Base-by-base conservation (phyloP, 1,140 invertebrate genomes). In the Saccostrea glomerata region DNA sequence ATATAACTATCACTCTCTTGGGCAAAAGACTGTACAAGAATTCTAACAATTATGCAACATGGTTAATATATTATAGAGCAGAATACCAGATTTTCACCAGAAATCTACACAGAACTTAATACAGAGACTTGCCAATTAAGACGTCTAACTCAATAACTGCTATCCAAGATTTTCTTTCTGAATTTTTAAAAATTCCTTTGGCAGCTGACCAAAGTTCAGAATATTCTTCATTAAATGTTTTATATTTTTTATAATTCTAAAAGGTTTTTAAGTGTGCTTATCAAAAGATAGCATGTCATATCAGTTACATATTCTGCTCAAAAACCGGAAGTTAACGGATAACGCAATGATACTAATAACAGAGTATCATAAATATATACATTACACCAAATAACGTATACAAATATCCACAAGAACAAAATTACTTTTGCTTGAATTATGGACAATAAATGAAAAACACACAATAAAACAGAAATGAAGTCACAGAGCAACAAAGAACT, bases 381-480 rank as follows among this genome's bases (percentile, higher is more conserved):
- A 63, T 20, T 63, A 63, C 58, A 17, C 58, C 58, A 15, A 20
- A 17, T 20, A n/a, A n/a, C 17, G n/a, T 63, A n/a, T 63, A 17
- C 58, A 17, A 6, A 20, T 20, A 20, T n/a, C 17, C 58, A n/a
- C 17, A 63, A 63, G 17, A 63, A 47, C 58, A 1, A 63, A 63
- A 30, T 30, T 77, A 25, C 23, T 77, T 30, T 77, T 77, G 30
- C 70, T 77, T 63, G 4, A 77, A 36, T 77, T 77, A 77, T 77
- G 30, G 70, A 36, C 70, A 30, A 30, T 77, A 77, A 25, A 77
- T 36, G 25, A 77, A 30, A 20, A 63, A 77, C 23, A 23, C 66
- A 73, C 70, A 77, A 30, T 17, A 36, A 12, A 77, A 77, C 25
- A 77, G 12, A 77, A 77, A 77, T 23, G 70, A 77, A 77, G 70